These are phyloP conservation scores for Epirrita christyi DNA, from an alignment of 2,888 invertebrate genomes.

Conservation along the genomic window DNA sequence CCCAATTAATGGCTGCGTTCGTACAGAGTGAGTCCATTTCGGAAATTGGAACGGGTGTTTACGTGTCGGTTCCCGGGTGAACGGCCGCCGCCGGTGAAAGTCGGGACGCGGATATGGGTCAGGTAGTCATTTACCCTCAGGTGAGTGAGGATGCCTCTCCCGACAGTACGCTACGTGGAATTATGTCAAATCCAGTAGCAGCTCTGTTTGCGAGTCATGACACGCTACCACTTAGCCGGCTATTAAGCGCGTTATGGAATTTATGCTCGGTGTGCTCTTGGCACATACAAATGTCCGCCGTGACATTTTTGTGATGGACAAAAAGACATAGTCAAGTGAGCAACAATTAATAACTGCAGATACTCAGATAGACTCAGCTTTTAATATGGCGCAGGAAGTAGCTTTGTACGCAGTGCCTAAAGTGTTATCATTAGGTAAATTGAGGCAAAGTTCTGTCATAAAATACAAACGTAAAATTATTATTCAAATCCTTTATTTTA, in stretches of 20 bases:
- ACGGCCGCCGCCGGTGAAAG: constrained; percentile 81
- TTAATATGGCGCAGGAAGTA: constrained; percentile 18
- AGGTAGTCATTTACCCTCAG: constrained; percentile 82
- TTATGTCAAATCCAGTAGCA: constrained; percentile 52
- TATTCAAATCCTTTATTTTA: no score
- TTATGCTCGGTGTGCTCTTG: constrained; percentile 35
- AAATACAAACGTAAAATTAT: constrained; percentile 33
- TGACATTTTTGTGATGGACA: constrained; percentile 27
- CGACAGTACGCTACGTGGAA: constrained; percentile 44
- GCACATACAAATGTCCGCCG: constrained; percentile 30
- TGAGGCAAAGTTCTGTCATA: constrained; percentile 12
- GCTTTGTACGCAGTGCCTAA: constrained; percentile 18
- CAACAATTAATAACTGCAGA: constrained; percentile 23
- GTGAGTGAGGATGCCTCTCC: constrained; percentile 58
- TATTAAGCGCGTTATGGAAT: constrained; percentile 37
- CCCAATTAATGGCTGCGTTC: constrained; percentile 77
- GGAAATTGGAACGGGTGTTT: constrained; percentile 74
- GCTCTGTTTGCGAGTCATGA: constrained; percentile 36
- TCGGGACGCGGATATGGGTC: constrained; percentile 78
- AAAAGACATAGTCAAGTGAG: constrained; percentile 25
- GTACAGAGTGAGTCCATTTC: constrained; percentile 68
- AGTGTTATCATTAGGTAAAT: constrained; percentile 19
- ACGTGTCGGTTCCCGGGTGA: constrained; percentile 77
- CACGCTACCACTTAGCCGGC: constrained; percentile 31
- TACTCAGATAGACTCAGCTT: constrained; percentile 13